Conservation (phyloP, 64 coral and sea anemone species). For the Stylophora pistillata region DNA sequence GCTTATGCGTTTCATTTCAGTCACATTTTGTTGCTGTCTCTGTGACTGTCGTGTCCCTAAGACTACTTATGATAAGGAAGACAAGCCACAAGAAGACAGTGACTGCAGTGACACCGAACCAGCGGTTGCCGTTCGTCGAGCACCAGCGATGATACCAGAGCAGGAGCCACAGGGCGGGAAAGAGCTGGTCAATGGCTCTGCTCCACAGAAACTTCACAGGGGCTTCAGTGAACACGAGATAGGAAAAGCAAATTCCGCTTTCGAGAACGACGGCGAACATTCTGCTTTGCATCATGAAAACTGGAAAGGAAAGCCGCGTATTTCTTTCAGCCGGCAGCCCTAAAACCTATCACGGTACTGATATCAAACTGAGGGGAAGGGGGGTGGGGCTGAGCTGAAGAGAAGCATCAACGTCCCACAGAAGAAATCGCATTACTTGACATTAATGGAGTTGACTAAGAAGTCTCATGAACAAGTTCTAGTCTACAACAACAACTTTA, state of each 20-base stretch:
- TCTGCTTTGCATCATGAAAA: neutral
- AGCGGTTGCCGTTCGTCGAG: neutral
- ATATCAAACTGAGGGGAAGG: neutral
- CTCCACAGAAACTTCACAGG: neutral
- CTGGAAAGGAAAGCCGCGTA: neutral
- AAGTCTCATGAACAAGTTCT: too few relatives aligned
- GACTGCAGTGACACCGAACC: slow-evolving; percentile 23
- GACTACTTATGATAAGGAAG: slow-evolving; percentile 21
- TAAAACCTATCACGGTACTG: neutral
- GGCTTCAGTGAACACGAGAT: neutral
- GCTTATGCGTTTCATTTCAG: neutral
- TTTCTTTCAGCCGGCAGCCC: neutral
- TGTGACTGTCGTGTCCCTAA: slow-evolving; percentile 43
- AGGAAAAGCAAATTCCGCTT: slow-evolving; percentile 3
- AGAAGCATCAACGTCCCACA: too few relatives aligned
- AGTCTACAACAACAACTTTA: too few relatives aligned
- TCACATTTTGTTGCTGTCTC: slow-evolving; percentile 31
- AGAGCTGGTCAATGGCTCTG: neutral
- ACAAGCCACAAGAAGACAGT: neutral
- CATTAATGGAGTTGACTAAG: too few relatives aligned
- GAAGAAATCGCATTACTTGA: too few relatives aligned
- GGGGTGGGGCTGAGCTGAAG: neutral
- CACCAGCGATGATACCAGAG: neutral
- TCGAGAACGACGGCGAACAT: neutral
- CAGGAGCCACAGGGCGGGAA: neutral